phyloP scores from a whole-genome alignment of 2,113 vertebrate genomes.

The Cromileptes altivelis region DNA sequence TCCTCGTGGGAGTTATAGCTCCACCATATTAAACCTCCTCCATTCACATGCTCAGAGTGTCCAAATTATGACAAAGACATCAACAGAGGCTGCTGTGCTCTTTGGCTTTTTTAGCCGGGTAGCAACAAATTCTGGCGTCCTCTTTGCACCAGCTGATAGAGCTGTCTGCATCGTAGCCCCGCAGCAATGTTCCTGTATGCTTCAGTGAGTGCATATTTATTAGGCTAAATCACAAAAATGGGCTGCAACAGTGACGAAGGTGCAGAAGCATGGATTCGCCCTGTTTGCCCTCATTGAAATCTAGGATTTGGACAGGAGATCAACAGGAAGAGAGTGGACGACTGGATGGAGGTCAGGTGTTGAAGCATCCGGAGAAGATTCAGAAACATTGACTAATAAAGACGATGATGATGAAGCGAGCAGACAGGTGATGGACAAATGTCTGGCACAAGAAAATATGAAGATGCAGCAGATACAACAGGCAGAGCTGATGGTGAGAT shows the following conservation, averaged over 20 bases:
- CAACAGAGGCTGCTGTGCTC: neutral
- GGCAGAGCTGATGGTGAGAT: too few relatives aligned
- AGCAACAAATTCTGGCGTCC: neutral
- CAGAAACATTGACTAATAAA: neutral
- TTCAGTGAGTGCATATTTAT: constrained; percentile 36
- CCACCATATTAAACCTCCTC: constrained; percentile 38
- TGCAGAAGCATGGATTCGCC: neutral
- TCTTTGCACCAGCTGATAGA: constrained; percentile 21
- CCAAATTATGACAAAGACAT: constrained; percentile 22
- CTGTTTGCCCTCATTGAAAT: neutral
- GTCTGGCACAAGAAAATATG: too few relatives aligned
- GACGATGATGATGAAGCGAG: too few relatives aligned
- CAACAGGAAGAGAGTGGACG: neutral
- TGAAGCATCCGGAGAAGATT: neutral
- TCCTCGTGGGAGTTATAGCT: constrained; percentile 44
- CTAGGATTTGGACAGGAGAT: neutral
- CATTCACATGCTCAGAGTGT: neutral
- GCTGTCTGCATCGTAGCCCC: neutral
- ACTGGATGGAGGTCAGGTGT: neutral
- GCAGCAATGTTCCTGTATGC: constrained; percentile 35
- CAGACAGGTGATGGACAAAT: too few relatives aligned
- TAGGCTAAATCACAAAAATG: constrained; percentile 27
- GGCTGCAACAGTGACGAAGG: constrained; percentile 8
- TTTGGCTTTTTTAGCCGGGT: constrained; percentile 8
- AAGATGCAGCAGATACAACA: too few relatives aligned